Evolutionary conservation across 2,797 vertebrate genomes (phyloP).

Genomic region (Columba guinea): DNA sequence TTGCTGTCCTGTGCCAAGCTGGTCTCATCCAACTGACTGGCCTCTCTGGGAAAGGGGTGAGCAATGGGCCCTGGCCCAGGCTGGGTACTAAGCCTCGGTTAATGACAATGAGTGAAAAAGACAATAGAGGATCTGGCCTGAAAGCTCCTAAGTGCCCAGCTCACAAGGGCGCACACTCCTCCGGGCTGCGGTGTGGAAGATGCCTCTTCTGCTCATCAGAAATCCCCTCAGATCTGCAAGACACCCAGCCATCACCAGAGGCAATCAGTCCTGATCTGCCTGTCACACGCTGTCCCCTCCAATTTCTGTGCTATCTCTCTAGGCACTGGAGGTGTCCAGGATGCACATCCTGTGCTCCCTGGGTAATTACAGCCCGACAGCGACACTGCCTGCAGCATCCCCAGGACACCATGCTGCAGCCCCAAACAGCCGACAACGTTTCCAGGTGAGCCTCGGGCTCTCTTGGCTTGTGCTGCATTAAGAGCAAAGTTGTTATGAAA

Average conservation of each 20-base stretch:
- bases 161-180: accelerated
- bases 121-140: background rate
- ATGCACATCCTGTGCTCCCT: background rate
- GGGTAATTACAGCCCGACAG: background rate
- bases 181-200: background rate
- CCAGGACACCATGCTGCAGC: background rate
- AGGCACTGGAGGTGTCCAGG: background rate
- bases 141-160: background rate
- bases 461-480: background rate
- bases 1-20: background rate
- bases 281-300: background rate
- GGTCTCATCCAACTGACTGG: background rate
- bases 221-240: background rate
- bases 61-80: background rate
- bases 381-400: background rate
- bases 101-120: background rate
- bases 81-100: background rate
- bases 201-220: background rate
- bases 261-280: background rate
- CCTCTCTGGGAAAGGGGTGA: background rate
- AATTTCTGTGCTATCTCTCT: background rate
- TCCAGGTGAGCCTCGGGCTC: background rate
- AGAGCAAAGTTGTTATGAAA: background rate
- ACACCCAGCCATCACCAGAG: background rate
- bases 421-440: background rate